phyloP scores from a whole-genome alignment of 1,140 invertebrate genomes.

The Lordiphosa collinella region DNA sequence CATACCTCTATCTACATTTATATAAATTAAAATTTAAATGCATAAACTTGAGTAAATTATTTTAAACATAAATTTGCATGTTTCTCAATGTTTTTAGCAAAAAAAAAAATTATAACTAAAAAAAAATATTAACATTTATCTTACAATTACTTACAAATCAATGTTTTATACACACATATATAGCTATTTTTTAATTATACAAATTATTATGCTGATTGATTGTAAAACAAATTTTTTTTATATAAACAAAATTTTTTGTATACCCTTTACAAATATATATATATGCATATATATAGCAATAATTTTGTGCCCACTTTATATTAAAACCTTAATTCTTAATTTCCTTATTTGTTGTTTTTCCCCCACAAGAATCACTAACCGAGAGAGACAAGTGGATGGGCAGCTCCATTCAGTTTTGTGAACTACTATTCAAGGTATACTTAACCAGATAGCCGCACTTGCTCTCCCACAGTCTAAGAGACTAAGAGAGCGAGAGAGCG shows the following conservation, averaged over 20 bases:
- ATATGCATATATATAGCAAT: conserved; percentile 48
- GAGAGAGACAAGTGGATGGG: too few relatives aligned
- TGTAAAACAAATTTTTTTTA: conserved; percentile 53
- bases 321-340: conserved; percentile 56
- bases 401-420: too few relatives aligned
- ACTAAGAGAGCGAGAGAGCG: too few relatives aligned
- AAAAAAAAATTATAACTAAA: conserved; percentile 29
- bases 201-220: conserved; percentile 49
- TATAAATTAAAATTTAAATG: conserved; percentile 35
- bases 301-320: conserved; percentile 65
- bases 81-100: conserved; percentile 79
- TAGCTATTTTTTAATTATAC: conserved; percentile 52
- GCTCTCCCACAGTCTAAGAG: too few relatives aligned
- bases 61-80: conserved; percentile 70
- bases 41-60: conserved; percentile 68
- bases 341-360: conserved; percentile 40
- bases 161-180: conserved; percentile 34
- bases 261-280: conserved; percentile 43
- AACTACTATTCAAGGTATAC: too few relatives aligned
- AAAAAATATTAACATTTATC: conserved; percentile 44
- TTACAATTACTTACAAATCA: conserved; percentile 40
- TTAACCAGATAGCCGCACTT: too few relatives aligned
- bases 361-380: conserved; percentile 44
- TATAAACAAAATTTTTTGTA: conserved; percentile 60
- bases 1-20: neutral